phyloP scores from a whole-genome alignment of 2,113 vertebrate genomes.

The Coturnix japonica region DNA sequence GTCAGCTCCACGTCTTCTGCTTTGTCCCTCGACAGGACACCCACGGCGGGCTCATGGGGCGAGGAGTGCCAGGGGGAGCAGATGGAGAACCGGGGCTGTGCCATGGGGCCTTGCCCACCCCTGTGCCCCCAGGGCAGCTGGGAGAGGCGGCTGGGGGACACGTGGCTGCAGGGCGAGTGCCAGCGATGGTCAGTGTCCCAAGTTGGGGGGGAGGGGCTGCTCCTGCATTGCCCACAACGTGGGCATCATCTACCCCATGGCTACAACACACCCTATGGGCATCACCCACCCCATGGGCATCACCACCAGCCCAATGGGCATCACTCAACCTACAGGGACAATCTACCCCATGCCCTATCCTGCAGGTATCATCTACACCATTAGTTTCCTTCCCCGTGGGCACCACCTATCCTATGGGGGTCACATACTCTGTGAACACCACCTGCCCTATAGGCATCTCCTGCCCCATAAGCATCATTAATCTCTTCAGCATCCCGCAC shows the following conservation, averaged over 20 bases:
- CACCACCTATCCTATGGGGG: too few relatives aligned
- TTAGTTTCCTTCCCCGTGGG: too few relatives aligned
- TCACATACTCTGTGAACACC: too few relatives aligned
- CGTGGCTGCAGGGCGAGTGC: conserved; percentile 86
- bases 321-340: too few relatives aligned
- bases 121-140: conserved; percentile 80
- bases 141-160: conserved; percentile 81
- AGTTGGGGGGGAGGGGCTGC: too few relatives aligned
- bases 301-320: too few relatives aligned
- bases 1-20: neutral
- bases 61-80: conserved; percentile 81
- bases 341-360: too few relatives aligned
- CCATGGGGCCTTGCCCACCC: conserved; percentile 80
- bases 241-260: neutral
- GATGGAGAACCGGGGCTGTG: conserved; percentile 82
- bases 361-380: too few relatives aligned
- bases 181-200: conserved; percentile 82
- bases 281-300: too few relatives aligned
- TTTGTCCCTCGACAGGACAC: conserved; percentile 64
- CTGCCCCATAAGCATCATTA: too few relatives aligned
- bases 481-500: too few relatives aligned
- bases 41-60: conserved; percentile 72
- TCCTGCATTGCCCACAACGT: neutral
- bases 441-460: too few relatives aligned
- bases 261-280: neutral